A percentile compares a stretch with the other conserved stretches of the same genome.
Evolutionary conservation across 1,140 invertebrate genomes (phyloP).

Genomic region (Zaprionus ornatus): DNA sequence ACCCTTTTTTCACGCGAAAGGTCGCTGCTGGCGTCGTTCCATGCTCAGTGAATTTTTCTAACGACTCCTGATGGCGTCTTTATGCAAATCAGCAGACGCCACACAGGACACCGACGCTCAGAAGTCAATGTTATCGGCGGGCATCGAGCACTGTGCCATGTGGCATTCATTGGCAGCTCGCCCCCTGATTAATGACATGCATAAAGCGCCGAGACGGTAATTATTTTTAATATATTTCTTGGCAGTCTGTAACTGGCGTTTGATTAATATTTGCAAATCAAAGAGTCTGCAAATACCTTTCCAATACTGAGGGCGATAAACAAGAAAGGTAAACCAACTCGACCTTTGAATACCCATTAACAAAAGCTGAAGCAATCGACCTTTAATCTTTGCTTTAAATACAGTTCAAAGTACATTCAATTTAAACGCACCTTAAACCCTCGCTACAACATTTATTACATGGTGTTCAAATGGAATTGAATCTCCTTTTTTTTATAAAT

Average conservation of each 20-base stretch:
- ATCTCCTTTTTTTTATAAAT: conserved; percentile 41
- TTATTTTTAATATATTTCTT: conserved; percentile 73
- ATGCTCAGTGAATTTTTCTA: conserved; percentile 40
- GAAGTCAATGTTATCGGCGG: conserved; percentile 64
- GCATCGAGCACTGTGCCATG: conserved; percentile 17
- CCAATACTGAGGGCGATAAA: conserved; percentile 24
- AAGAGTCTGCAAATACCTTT: conserved; percentile 8
- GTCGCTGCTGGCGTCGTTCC: neutral
- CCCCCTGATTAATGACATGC: conserved; percentile 66
- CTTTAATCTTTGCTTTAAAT: neutral
- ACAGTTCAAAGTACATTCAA: neutral
- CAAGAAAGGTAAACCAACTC: neutral
- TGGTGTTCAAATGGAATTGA: conserved; percentile 43
- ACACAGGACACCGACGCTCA: conserved; percentile 29
- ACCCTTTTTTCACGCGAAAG: conserved; percentile 50
- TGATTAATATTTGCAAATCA: conserved; percentile 65
- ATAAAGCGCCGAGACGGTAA: conserved; percentile 57
- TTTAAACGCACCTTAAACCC: neutral
- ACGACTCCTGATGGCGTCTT: conserved; percentile 72
- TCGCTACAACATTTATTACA: neutral
- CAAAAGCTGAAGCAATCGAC: neutral
- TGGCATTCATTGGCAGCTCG: conserved; percentile 49
- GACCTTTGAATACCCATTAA: neutral
- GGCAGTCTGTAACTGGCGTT: conserved; percentile 59
- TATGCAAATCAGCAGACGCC: conserved; percentile 66